Conservation (phyloP, 2,888 invertebrate species). For the Agrochola litura region DNA sequence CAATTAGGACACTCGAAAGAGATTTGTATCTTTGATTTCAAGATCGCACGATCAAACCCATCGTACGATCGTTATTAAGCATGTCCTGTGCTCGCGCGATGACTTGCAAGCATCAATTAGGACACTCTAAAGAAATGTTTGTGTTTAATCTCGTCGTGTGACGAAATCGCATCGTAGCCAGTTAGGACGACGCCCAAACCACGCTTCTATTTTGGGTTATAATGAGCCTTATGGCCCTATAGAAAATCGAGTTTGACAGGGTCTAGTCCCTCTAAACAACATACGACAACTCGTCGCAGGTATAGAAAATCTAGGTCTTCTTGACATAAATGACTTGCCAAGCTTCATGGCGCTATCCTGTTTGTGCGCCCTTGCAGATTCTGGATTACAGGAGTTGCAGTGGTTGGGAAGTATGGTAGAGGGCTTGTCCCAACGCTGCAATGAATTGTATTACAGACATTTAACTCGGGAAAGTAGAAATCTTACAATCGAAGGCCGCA, state of each 20-base stretch:
- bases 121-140: no score
- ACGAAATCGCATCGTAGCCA: no score
- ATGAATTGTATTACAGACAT: neutral
- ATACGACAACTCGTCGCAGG: neutral
- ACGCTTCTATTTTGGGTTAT: neutral
- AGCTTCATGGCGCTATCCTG: neutral
- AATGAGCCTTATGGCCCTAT: no score
- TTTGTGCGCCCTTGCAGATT: neutral
- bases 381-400: neutral
- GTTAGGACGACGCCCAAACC: no score
- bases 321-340: neutral
- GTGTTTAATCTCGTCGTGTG: no score
- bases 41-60: no score
- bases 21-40: no score
- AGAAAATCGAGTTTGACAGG: neutral
- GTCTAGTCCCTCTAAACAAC: neutral
- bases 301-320: neutral
- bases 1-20: no score
- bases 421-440: neutral
- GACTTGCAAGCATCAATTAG: no score
- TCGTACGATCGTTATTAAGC: no score
- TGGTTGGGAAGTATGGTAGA: neutral
- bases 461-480: slow-evolving; percentile 11
- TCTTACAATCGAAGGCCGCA: slow-evolving; percentile 16
- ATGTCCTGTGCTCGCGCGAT: no score